Conservation (phyloP, 2,113 vertebrate species). For the Alligator mississippiensis region DNA sequence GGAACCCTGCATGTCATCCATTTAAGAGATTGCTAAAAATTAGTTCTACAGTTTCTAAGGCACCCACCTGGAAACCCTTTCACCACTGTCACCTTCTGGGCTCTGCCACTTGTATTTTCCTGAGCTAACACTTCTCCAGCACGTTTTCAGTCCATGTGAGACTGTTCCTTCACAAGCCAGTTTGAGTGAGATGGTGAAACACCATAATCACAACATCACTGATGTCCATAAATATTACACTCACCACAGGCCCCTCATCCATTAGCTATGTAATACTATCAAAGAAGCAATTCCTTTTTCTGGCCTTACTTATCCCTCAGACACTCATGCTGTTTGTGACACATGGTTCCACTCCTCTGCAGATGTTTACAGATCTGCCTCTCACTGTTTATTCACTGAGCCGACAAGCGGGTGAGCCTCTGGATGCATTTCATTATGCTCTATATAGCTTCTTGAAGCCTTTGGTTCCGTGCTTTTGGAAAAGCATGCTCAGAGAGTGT, state of each 20-base stretch:
- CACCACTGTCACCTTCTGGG: not conserved
- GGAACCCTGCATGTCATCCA: not conserved
- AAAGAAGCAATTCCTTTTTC: not conserved
- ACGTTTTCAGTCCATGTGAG: conserved; percentile 32
- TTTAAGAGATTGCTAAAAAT: not conserved
- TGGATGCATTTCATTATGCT: not conserved
- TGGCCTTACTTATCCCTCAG: conserved; percentile 53
- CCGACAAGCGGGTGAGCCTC: not conserved
- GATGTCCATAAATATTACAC: conserved; percentile 11
- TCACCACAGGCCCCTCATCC: not conserved
- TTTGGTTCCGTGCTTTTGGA: conserved; percentile 31
- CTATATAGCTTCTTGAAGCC: conserved; percentile 35
- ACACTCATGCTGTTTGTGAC: conserved; percentile 6
- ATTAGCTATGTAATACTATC: accelerated
- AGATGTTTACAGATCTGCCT: conserved; percentile 55
- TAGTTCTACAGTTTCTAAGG: not conserved
- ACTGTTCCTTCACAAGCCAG: not conserved
- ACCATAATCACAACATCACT: conserved; percentile 29
- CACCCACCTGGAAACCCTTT: not conserved
- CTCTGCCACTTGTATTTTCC: not conserved
- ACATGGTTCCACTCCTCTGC: conserved; percentile 5
- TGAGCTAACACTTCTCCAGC: not conserved
- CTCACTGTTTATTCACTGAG: conserved; percentile 47
- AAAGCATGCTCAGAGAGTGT: conserved; percentile 48
- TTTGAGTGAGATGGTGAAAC: conserved; percentile 29